Evolutionary conservation across 1,140 invertebrate genomes (phyloP).

Genomic region (Nymphalis io): DNA sequence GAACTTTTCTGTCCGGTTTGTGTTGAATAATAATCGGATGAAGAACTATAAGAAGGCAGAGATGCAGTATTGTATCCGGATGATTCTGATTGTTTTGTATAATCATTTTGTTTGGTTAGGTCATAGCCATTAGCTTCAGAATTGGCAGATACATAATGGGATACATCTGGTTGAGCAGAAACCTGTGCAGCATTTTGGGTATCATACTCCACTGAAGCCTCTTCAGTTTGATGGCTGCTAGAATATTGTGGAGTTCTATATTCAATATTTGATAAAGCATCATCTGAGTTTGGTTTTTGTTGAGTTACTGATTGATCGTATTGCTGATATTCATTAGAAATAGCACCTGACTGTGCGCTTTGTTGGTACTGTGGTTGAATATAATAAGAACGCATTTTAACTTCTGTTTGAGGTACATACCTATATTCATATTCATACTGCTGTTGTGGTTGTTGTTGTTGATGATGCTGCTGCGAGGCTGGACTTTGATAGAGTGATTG

Average conservation of each 20-base stretch:
- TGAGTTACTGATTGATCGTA: slow-evolving; percentile 38
- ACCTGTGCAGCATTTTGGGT: slow-evolving; percentile 32
- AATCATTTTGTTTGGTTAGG: slow-evolving; percentile 38
- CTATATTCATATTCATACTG: slow-evolving; percentile 66
- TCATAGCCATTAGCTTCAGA: slow-evolving; percentile 42
- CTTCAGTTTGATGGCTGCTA: slow-evolving; percentile 37
- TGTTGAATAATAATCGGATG: slow-evolving; percentile 45
- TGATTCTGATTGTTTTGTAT: slow-evolving; percentile 34
- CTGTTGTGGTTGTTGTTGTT: slow-evolving; percentile 21
- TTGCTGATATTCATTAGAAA: slow-evolving; percentile 37
- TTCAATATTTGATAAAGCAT: slow-evolving; percentile 34
- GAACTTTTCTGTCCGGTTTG: slow-evolving; percentile 45
- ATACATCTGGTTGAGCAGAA: slow-evolving; percentile 25
- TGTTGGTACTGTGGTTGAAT: slow-evolving; percentile 57
- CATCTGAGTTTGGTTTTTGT: slow-evolving; percentile 35
- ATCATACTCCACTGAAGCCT: slow-evolving; percentile 41
- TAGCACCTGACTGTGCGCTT: slow-evolving; percentile 25
- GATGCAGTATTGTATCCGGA: slow-evolving; percentile 35
- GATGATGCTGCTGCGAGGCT: not conserved
- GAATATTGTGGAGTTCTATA: slow-evolving; percentile 45
- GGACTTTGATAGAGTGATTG: slow-evolving; percentile 57
- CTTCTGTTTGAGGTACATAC: slow-evolving; percentile 52
- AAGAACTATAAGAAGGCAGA: slow-evolving; percentile 37
- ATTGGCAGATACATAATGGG: slow-evolving; percentile 38
- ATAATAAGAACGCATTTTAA: slow-evolving; percentile 53